Evolutionary conservation across 2,797 vertebrate genomes (phyloP).

Genomic region (Taenioides sp.): DNA sequence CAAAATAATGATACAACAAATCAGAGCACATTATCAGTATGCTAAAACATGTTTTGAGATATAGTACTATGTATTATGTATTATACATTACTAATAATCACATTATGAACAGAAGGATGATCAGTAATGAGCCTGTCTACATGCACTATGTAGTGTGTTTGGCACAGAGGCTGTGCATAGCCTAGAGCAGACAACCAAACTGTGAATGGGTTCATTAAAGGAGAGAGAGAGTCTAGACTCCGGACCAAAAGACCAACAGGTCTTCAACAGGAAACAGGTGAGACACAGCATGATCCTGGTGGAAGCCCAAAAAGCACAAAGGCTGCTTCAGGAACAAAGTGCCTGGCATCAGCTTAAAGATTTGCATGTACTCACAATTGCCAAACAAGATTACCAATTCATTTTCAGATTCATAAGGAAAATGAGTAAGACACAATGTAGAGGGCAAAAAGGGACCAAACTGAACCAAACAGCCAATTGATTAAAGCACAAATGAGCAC

Average conservation of each 20-base stretch:
- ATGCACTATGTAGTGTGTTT: slow-evolving; percentile 24
- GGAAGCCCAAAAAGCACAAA: slow-evolving; percentile 45
- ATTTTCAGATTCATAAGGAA: slow-evolving; percentile 23
- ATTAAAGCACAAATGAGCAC: slow-evolving; percentile 16
- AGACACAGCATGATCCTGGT: slow-evolving; percentile 57
- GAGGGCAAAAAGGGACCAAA: slow-evolving; percentile 17
- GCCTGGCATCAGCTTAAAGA: slow-evolving; percentile 43
- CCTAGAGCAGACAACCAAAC: slow-evolving; percentile 27
- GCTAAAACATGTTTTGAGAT: too few species aligned
- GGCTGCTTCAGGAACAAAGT: slow-evolving; percentile 40
- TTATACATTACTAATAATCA: neutral
- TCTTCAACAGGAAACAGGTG: slow-evolving; percentile 51
- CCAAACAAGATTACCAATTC: slow-evolving; percentile 19
- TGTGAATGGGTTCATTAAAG: slow-evolving; percentile 61
- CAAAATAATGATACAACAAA: neutral
- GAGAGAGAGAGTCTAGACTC: slow-evolving; percentile 26
- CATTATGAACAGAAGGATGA: neutral
- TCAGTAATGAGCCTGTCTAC: slow-evolving; percentile 12
- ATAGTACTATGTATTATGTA: too few species aligned
- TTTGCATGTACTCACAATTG: slow-evolving; percentile 22
- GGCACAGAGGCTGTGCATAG: slow-evolving; percentile 38
- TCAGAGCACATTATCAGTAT: neutral
- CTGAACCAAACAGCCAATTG: slow-evolving; percentile 24
- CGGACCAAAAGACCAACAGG: slow-evolving; percentile 18
- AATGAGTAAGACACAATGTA: slow-evolving; percentile 12